Evolutionary conservation across 2,797 vertebrate species (phyloP).

Genomic region (Molossus alvarezi): DNA sequence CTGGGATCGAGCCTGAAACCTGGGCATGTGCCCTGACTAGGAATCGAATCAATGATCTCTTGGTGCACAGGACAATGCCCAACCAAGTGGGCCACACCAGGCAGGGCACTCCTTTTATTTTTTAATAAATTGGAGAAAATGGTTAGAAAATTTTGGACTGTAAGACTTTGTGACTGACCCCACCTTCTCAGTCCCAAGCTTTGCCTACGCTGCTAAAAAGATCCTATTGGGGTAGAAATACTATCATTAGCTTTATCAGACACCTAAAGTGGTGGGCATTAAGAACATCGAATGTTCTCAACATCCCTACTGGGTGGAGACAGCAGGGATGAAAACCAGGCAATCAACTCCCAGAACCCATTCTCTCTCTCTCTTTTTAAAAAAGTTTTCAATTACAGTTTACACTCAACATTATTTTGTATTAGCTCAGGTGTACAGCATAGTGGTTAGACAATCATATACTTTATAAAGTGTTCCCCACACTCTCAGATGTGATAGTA

Average conservation of each 20-base stretch:
- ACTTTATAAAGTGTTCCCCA: neutral
- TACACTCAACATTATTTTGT: neutral
- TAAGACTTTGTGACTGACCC: neutral
- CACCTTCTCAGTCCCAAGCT: neutral
- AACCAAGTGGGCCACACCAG: no score
- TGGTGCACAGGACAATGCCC: no score
- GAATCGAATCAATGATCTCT: no score
- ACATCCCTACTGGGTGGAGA: neutral
- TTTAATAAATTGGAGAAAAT: neutral
- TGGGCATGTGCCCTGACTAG: no score
- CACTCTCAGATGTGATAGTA: accelerated
- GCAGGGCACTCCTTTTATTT: neutral
- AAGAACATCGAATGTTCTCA: neutral
- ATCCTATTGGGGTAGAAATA: neutral
- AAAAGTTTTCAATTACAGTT: neutral
- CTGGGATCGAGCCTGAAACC: no score
- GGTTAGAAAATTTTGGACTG: neutral
- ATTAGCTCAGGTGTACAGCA: neutral
- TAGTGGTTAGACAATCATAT: neutral
- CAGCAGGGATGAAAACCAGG: neutral
- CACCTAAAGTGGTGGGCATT: neutral
- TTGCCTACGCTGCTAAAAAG: neutral
- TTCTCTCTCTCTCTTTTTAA: neutral
- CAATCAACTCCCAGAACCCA: neutral
- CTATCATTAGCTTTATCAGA: neutral